Evolutionary conservation across 2,113 vertebrate genomes (phyloP), one percentile per base, ranked within the genome.

Genomic region (Platichthys stellatus): DNA sequence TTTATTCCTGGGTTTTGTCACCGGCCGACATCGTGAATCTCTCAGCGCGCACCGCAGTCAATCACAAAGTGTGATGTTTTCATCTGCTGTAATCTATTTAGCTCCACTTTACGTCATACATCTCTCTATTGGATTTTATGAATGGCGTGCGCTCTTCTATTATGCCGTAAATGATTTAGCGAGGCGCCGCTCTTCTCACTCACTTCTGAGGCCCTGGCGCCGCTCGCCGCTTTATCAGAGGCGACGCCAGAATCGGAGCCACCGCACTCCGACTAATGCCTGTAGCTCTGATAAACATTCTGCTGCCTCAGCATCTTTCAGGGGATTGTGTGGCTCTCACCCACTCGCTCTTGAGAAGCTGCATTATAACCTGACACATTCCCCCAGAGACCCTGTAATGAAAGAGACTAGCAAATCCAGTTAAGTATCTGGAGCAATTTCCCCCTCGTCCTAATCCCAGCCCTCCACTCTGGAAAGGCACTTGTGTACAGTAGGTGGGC

Each of bases 211-310:
- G 71, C 69, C 78, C 77, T 21, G 72, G 82, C 67, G 71, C 67
- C 81, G 69, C 53, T 60, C 45, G 68, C 71, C 71, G 75, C 85
- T 86, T 84, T 88, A 92, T 91, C 84, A 64, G 84, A 82, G 84
- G 76, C 53, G 18, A 72, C 82, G 83, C 87, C 71, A 82, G 57
- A 69, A 78, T 76, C 78, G 56, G 83, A 84, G 86, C 45, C 61
- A 81, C 90, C 80, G 47, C 82, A 84, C 85, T 88, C 81, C 79
- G 86, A 92, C 88, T 90, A 91, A 92, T 86, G 88, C 90, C 88
- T 88, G 86, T 35, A 88, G 83, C 83, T 81, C 90, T 93, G 93
- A 94, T 92, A 91, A 92, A 91, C 92, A 92, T 86, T 91, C 81
- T 88, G 92, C 92, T 78, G 85, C 82, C 89, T 94, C 93, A 92